Evolutionary conservation across 2,797 vertebrate genomes (phyloP), one percentile per base, ranked within the genome.

Genomic region (Sebastes hubbsi): DNA sequence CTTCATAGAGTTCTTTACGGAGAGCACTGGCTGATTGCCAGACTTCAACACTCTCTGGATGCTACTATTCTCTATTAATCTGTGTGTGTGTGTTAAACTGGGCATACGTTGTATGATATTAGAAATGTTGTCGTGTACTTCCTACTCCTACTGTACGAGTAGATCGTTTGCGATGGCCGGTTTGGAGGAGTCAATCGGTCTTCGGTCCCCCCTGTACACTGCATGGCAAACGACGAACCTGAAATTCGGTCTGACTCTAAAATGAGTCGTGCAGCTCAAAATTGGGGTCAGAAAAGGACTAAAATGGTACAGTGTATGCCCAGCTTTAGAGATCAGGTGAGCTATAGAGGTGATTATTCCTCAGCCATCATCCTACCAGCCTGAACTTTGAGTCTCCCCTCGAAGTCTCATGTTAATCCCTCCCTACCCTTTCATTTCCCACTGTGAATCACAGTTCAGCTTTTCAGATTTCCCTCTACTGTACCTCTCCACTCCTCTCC

Each of bases 1-100:
- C 36, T 29, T 81, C 61, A 77, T 84, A 56, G 58, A 60, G 63
- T 78, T 80, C 46, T 69, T 85, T 72, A 78, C 60, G 62, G 22
- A 55, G 58, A 58, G 42, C 16, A 0, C 9, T 88, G 85, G 78
- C 71, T 20, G 34, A 24, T 14, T 0, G 61, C 81, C 74, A 70
- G 52, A 60, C 58, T 42, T 56, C 8, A 61, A 18, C 38, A 25
- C 30, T 46, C 10, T 30, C 22, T 25, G 13, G 11, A 49, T 52
- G 60, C 46, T 7, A 13, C 52, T 46, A 8, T 46, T 72, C 64
- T 72, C 67, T 80, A 25, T 75, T 27, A 54, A 52, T 29, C 5
- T 38, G 24, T 38, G 24, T 38, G 49, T 62, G 59, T 69, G 56
- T 52, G 62, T 58, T 58, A 46, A 46, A 1, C 6, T 46, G 42